Conservation (phyloP, 2,113 vertebrate genomes). For the Tinamus guttatus region DNA sequence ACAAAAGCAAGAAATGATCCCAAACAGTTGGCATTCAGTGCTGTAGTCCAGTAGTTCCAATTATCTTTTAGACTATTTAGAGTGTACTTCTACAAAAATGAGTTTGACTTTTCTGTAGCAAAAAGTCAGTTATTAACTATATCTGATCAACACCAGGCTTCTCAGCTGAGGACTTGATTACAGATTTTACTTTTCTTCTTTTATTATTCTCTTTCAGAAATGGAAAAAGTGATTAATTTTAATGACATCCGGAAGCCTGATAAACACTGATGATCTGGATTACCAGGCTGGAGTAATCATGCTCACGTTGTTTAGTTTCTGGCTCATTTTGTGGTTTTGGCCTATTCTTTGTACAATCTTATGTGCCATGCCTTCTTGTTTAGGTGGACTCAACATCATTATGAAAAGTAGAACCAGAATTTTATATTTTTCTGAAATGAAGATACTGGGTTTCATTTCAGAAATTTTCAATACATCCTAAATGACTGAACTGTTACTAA, state of each 20-base stretch:
- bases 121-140: slow-evolving; percentile 28
- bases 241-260: neutral
- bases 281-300: neutral
- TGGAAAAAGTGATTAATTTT: neutral
- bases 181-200: slow-evolving; percentile 10
- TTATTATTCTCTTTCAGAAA: slow-evolving; percentile 11
- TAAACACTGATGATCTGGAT: neutral
- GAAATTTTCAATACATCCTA: neutral
- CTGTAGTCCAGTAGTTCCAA: neutral
- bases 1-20: slow-evolving; percentile 21
- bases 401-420: neutral
- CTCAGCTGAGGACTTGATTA: neutral
- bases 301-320: neutral
- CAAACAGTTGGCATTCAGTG: slow-evolving; percentile 14
- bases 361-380: neutral
- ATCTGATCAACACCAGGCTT: slow-evolving; percentile 1
- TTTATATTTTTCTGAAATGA: neutral
- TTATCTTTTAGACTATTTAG: slow-evolving; percentile 16
- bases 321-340: neutral
- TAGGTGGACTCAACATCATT: neutral
- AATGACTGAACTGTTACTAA: neutral
- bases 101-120: neutral
- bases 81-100: slow-evolving; percentile 20
- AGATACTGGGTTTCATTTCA: neutral
- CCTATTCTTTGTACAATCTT: neutral